Percentiles rank a stretch among this genome's conserved stretches.
Conservation (phyloP, 2,888 invertebrate genomes). For the Lissocephala sabroskyi region DNA sequence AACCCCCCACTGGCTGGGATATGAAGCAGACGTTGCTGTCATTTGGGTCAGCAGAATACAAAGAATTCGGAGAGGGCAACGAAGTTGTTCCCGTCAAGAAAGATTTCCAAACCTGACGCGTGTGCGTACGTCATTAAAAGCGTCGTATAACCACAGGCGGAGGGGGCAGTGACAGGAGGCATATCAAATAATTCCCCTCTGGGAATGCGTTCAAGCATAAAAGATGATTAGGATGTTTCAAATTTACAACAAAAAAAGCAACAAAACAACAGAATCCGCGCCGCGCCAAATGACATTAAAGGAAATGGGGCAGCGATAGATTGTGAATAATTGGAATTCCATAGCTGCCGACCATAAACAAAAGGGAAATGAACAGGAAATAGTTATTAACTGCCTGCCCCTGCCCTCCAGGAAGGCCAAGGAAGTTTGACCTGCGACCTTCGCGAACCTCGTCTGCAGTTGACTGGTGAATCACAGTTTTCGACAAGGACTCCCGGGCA, state of each 20-base stretch:
- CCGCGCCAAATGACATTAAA: slow-evolving; percentile 11
- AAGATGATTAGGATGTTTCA: slow-evolving; percentile 57
- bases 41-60: slow-evolving; percentile 22
- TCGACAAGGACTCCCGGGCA: slow-evolving; percentile 61
- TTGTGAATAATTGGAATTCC: slow-evolving; percentile 44
- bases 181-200: too few species aligned
- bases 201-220: slow-evolving; percentile 30
- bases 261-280: slow-evolving; percentile 24
- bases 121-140: slow-evolving; percentile 40
- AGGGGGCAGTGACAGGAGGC: too few species aligned
- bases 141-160: too few species aligned
- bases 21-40: too few species aligned
- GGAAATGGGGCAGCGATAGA: slow-evolving; percentile 20
- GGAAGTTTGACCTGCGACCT: too few species aligned
- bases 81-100: too few species aligned
- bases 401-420: too few species aligned
- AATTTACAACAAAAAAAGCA: slow-evolving; percentile 40
- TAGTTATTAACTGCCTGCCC: slow-evolving; percentile 29
- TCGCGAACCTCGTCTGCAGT: too few species aligned
- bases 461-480: too few species aligned
- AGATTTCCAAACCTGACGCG: too few species aligned
- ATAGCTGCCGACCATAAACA: neutral
- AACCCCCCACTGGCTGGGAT: too few species aligned
- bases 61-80: neutral
- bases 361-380: slow-evolving; percentile 9